A percentile compares a stretch with the other conserved stretches of the same genome.
Conservation (phyloP, 1,140 invertebrate species). For the Hyphantria cunea region DNA sequence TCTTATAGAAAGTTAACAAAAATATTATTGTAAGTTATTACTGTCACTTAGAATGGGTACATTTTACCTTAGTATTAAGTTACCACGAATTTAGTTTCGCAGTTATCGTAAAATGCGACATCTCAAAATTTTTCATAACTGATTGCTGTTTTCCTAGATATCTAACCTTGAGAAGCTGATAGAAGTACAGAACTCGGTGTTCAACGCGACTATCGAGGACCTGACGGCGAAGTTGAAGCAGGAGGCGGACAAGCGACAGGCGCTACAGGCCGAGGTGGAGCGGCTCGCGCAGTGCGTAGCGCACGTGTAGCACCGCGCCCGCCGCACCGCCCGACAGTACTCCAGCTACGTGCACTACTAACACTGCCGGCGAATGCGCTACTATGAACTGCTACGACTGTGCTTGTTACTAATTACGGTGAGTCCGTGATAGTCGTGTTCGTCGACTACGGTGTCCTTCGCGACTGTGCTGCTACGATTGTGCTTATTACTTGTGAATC, state of each 20-base stretch:
- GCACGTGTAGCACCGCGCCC: constrained; percentile 74
- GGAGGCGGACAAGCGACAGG: constrained; percentile 83
- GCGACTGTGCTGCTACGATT: no score
- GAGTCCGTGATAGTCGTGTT: no score
- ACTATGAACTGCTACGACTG: background rate
- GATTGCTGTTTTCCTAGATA: constrained; percentile 62
- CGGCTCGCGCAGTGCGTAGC: constrained; percentile 84
- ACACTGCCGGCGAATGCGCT: background rate
- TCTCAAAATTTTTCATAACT: background rate
- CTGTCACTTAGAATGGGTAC: no score
- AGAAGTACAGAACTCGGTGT: constrained; percentile 82
- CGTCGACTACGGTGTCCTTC: no score
- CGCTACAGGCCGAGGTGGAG: constrained; percentile 83
- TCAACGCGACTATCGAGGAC: constrained; percentile 82
- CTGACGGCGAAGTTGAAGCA: constrained; percentile 78
- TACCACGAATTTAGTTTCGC: no score
- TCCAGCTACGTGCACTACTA: constrained; percentile 39
- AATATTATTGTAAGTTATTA: no score
- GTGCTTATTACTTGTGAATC: no score
- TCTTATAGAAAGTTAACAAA: no score
- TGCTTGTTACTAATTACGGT: no score
- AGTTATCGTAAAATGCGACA: no score
- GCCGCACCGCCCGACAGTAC: constrained; percentile 22
- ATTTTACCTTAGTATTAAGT: no score
- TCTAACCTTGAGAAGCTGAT: constrained; percentile 83